Conservation (phyloP, 2,113 vertebrate genomes). For the Paralichthys olivaceus region DNA sequence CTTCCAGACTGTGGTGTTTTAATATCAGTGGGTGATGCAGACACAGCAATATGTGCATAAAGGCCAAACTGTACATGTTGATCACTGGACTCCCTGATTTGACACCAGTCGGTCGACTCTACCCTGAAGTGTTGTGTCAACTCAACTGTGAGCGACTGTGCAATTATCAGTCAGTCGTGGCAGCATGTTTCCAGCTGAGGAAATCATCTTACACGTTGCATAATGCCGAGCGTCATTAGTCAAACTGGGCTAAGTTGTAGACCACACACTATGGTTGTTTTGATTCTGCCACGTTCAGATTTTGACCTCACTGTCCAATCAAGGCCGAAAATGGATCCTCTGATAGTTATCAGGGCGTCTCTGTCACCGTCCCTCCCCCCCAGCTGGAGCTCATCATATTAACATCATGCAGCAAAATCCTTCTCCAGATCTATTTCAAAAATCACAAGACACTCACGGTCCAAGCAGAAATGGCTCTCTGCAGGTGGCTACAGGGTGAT, state of each 20-base stretch:
- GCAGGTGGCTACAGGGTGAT: constrained; percentile 6
- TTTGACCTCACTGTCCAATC: too few species aligned
- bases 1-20: not conserved
- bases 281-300: not conserved
- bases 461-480: not conserved
- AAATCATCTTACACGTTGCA: not conserved
- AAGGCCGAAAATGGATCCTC: too few species aligned
- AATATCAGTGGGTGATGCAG: not conserved
- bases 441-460: not conserved
- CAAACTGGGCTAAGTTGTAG: not conserved
- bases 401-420: not conserved
- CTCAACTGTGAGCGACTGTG: constrained; percentile 26
- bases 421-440: not conserved
- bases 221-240: not conserved
- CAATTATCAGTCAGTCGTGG: constrained; percentile 29
- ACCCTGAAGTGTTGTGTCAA: constrained; percentile 35
- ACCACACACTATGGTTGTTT: not conserved
- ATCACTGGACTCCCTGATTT: constrained; percentile 26
- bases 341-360: not conserved
- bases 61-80: constrained; percentile 21
- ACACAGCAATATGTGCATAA: not conserved
- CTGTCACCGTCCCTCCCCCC: not conserved
- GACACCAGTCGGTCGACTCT: constrained; percentile 12
- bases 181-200: constrained; percentile 7
- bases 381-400: not conserved